Evolutionary conservation across 2,113 vertebrate species (phyloP).

Genomic region (Opisthocomus hoazin): DNA sequence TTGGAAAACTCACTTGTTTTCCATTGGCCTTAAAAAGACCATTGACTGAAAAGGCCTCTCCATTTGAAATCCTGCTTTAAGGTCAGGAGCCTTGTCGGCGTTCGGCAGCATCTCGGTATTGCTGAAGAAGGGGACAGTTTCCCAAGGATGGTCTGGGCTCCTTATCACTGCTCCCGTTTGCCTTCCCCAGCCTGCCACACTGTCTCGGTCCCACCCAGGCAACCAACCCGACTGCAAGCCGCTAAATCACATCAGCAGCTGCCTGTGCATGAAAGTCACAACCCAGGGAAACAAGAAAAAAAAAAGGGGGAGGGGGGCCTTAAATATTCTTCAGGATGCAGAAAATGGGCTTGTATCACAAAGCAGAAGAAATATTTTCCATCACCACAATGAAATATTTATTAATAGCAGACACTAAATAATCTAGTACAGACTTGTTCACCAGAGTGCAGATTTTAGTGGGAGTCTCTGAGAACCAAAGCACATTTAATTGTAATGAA

Average conservation of each 20-base stretch:
- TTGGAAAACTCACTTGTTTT: conserved; percentile 19
- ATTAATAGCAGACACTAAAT: conserved; percentile 77
- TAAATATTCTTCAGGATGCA: background rate
- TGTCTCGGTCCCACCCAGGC: background rate
- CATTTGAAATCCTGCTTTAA: background rate
- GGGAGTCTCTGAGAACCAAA: conserved; percentile 63
- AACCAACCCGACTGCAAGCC: background rate
- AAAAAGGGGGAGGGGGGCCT: background rate
- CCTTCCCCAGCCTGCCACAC: background rate
- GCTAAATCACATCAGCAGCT: background rate
- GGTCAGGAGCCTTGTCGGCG: background rate
- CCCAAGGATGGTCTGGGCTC: background rate
- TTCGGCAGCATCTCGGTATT: background rate
- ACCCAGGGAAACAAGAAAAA: background rate
- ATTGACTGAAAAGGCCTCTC: background rate
- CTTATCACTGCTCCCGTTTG: background rate
- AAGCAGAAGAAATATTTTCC: conserved; percentile 85
- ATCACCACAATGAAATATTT: conserved; percentile 83
- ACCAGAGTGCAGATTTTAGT: conserved; percentile 45
- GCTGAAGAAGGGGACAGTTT: background rate
- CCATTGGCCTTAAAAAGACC: background rate
- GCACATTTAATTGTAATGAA: conserved; percentile 67
- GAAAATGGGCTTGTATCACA: conserved; percentile 76
- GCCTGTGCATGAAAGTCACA: background rate
- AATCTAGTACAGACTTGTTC: conserved; percentile 47